Evolutionary conservation across 2,888 invertebrate species (phyloP).

Genomic region (Chrysina gloriosa): DNA sequence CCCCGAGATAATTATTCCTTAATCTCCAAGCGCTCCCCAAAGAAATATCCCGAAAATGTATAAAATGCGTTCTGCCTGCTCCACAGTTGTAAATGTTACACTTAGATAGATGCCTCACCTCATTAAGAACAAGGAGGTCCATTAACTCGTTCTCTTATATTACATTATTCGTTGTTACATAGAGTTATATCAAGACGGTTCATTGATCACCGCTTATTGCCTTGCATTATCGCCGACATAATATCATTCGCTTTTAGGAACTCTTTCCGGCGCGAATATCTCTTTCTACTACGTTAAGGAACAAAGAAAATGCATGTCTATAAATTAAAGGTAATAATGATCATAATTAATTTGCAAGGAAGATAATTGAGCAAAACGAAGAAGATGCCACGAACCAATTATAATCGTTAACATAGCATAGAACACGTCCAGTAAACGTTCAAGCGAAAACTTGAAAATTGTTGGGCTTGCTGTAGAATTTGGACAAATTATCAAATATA

Average conservation of each 20-base stretch:
- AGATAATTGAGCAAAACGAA: too few relatives aligned
- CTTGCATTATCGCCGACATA: slow-evolving; percentile 11
- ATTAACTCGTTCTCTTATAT: slow-evolving; percentile 30
- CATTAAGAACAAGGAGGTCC: slow-evolving; percentile 35
- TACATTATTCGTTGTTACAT: slow-evolving; percentile 29
- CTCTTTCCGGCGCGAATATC: background rate
- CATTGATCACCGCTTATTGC: slow-evolving; percentile 32
- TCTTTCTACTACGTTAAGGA: too few relatives aligned
- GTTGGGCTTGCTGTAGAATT: too few relatives aligned
- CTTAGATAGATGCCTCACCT: slow-evolving; percentile 37
- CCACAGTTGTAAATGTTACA: slow-evolving; percentile 33
- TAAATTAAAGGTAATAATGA: too few relatives aligned
- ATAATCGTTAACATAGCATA: too few relatives aligned
- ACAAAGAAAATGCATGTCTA: too few relatives aligned
- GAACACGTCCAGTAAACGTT: too few relatives aligned
- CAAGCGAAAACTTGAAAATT: too few relatives aligned
- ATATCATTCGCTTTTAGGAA: slow-evolving; percentile 20
- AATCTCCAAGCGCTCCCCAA: slow-evolving; percentile 10
- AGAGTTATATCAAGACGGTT: slow-evolving; percentile 30
- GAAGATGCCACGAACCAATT: too few relatives aligned
- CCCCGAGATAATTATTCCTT: slow-evolving; percentile 3
- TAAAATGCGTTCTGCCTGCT: slow-evolving; percentile 7
- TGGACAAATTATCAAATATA: too few relatives aligned
- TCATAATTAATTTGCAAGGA: too few relatives aligned
- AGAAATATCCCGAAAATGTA: slow-evolving; percentile 25